Conservation (phyloP, 2,113 vertebrate genomes). For the Hydrochoerus hydrochaeris region DNA sequence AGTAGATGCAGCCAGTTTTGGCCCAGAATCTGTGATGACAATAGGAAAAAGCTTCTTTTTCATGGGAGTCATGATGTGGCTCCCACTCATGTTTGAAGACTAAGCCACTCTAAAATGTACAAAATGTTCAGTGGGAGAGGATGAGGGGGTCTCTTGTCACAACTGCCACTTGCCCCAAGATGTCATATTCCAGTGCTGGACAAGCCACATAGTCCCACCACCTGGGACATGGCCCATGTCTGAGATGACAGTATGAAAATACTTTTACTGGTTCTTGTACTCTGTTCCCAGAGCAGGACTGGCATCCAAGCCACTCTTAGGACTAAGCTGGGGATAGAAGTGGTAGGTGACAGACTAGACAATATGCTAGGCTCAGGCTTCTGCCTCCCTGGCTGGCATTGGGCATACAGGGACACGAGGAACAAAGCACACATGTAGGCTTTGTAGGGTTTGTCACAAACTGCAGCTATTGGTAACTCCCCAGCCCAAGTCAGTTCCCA, state of each 20-base stretch:
- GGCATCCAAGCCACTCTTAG: background rate
- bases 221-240: background rate
- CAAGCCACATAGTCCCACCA: background rate
- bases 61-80: background rate
- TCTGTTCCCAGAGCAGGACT: background rate
- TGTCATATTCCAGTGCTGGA: background rate
- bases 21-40: background rate
- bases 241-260: background rate
- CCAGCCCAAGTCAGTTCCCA: background rate
- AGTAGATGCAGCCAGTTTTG: background rate
- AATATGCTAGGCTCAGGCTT: background rate
- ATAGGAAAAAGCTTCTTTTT: background rate
- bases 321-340: background rate
- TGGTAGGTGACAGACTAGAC: background rate
- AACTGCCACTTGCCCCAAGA: background rate
- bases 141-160: background rate
- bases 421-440: fast-evolving
- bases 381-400: background rate
- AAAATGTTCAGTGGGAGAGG: background rate
- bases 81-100: background rate
- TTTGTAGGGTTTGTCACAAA: background rate
- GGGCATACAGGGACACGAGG: background rate
- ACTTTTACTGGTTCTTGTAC: background rate
- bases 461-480: background rate
- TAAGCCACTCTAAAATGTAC: background rate